Evolutionary conservation across 1,140 invertebrate species (phyloP).

Genomic region (Oreohelix idahoensis): DNA sequence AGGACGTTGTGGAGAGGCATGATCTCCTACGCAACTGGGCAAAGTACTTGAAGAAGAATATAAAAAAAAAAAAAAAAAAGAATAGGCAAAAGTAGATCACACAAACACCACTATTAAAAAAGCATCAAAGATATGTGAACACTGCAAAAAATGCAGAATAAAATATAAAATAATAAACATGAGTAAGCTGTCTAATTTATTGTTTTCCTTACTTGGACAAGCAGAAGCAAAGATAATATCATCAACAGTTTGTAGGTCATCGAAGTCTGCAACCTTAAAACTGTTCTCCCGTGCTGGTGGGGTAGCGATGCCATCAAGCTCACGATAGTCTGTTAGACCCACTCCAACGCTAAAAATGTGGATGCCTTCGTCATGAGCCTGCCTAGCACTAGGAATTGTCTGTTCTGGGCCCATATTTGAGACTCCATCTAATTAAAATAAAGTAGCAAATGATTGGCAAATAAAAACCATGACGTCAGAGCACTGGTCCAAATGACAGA

Average conservation of each 20-base stretch:
- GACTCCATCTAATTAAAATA: slow-evolving; percentile 50
- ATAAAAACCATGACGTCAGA: no score
- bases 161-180: no score
- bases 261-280: slow-evolving; percentile 61
- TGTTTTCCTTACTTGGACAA: slow-evolving; percentile 40
- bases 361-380: slow-evolving; percentile 48
- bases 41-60: no score
- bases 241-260: slow-evolving; percentile 56
- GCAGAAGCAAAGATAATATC: slow-evolving; percentile 54
- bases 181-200: no score
- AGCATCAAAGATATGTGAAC: no score
- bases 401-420: slow-evolving; percentile 49
- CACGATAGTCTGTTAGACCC: slow-evolving; percentile 58
- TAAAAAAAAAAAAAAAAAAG: no score
- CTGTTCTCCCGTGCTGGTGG: slow-evolving; percentile 53
- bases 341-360: slow-evolving; percentile 58
- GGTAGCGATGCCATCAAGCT: slow-evolving; percentile 58
- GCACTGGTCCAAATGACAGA: no score
- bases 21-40: no score
- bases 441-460: no score
- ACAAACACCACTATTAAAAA: no score
- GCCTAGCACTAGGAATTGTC: slow-evolving; percentile 47
- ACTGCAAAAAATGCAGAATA: no score
- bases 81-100: not conserved
- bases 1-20: no score